Evolutionary conservation across 92 coral and sea anemone species (phyloP), one percentile per base, ranked within the genome.

Genomic region (Palythoa caribaeorum): DNA sequence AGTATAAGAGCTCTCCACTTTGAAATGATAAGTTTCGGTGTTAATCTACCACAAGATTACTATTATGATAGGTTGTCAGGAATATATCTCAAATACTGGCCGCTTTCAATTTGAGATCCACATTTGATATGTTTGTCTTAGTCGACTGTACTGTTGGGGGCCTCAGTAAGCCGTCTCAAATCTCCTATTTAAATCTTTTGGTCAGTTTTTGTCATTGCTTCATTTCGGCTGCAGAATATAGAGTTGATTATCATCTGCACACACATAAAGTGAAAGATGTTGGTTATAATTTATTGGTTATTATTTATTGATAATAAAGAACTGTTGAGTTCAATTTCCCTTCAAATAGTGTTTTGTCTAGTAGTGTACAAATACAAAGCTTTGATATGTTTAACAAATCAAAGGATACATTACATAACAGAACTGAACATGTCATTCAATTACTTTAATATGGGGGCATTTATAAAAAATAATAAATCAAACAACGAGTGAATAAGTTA

Each of bases 121-220:
- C 84, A 81, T 81, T 68, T 66, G 86, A 81, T 81, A 65, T 66
- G 86, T 80, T 44, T 63, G 44, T 80, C 73, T 80, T 11, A 48
- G 59, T 36, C 17, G 44, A 4, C 62, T 38, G 19, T 68, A 39
- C 55, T 65, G 86, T 65, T 48, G 76, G 76, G 76, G 47, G 75
- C 86, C 74, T 5, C 11, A 21, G 48, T 81, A 0, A 10, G 76
- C 63, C 55, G 51, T 66, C 50, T 81, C 86, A 81, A 10, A 36
- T 81, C 85, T 63, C 73, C 57, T 1, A n/a, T 80, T 13, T 38
- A 20, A 48, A 8, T 63, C 2, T 38, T 28, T 80, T 17, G 13
- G 40, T 38, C 8, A 44, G 28, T 53, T 68, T 53, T 21, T 36
- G 28, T 10, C 9, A 13, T 54, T 36, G n/a, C 14, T 35, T 77